Evolutionary conservation across 2,113 vertebrate species (phyloP), one percentile per base, ranked within the genome.

Genomic region (Chaenocephalus aceratus): DNA sequence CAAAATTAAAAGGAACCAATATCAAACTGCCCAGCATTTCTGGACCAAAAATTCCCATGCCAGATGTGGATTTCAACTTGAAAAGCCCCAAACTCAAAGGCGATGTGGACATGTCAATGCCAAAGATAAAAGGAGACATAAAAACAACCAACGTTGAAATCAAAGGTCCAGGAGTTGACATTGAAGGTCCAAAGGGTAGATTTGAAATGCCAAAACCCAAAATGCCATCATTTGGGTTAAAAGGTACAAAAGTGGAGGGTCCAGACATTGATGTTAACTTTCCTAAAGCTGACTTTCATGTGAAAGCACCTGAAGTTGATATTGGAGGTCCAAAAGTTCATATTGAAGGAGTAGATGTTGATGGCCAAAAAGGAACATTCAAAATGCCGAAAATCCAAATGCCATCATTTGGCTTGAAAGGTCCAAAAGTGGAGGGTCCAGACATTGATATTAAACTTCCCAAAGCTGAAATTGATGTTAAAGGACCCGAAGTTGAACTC

Each of bases 161-260:
- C 1, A 45, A 73, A 56, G 64, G 44, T 1, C 74, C 80, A 49
- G 49, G 86, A 0, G 0, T 86, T 30, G 66, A 88, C 1, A 51
- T 86, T 14, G 60, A 84, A 3, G 56, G 56, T 0, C 18, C 10
- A 0, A 61, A 52, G n/a, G 71, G 54, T 0, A 58, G 63, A 60
- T 68, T 88, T 12, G 63, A 83, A 74, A 76, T 79, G 75, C 86
- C 79, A 0, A 95, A 95, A 65, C 3, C 95, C 0, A 87, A 91
- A 26, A 86, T 93, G 84, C 95, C 95, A 0, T 89, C 93, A 0
- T 72, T 26, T 26, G 26, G 26, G 26, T 7, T 93, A 1, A 64
- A 94, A 77, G 83, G 52, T 1, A 92, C 93, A 0, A 94, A 91
- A n/a, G 0, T 94, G 0, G 94, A 93, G 15, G 91, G 92, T 0